These are phyloP conservation scores for Orius insidiosus DNA, from an alignment of 1,140 invertebrate genomes.

Conservation along the genomic window DNA sequence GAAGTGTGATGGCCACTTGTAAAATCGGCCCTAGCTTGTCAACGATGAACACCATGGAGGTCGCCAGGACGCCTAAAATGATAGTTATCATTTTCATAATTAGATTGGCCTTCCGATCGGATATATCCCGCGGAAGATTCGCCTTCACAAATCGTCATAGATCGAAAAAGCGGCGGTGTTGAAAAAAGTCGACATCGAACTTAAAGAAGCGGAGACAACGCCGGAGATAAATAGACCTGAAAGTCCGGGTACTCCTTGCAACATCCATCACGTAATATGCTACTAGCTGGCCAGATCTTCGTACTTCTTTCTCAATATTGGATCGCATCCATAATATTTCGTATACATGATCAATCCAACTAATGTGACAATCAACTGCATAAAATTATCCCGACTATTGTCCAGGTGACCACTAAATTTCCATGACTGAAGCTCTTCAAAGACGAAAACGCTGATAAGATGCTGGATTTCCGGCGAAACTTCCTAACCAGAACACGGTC, in stretches of 20 bases:
- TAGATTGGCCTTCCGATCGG: not conserved
- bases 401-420: conserved; percentile 22
- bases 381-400: conserved; percentile 25
- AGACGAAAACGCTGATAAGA: conserved; percentile 71
- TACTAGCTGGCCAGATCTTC: conserved; percentile 28
- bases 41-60: conserved; percentile 43
- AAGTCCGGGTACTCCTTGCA: conserved; percentile 30
- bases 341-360: conserved; percentile 60
- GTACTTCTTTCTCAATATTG: conserved; percentile 20
- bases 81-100: conserved; percentile 37
- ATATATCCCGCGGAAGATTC: conserved; percentile 20
- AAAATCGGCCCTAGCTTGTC: conserved; percentile 38
- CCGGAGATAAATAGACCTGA: conserved; percentile 45
- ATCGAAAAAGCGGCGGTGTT: conserved; percentile 37
- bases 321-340: conserved; percentile 57
- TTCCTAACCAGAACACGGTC: conserved; percentile 58
- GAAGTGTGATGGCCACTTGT: conserved; percentile 22
- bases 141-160: conserved; percentile 35
- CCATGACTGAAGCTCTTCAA: conserved; percentile 45
- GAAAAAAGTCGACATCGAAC: conserved; percentile 17
- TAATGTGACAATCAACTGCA: conserved; percentile 38
- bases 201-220: conserved; percentile 41
- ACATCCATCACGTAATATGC: conserved; percentile 36
- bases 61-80: conserved; percentile 37
- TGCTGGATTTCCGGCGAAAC: conserved; percentile 75